Base-by-base conservation (phyloP, 2,888 invertebrate genomes). In the Scelioninae gen. 1 region DNA sequence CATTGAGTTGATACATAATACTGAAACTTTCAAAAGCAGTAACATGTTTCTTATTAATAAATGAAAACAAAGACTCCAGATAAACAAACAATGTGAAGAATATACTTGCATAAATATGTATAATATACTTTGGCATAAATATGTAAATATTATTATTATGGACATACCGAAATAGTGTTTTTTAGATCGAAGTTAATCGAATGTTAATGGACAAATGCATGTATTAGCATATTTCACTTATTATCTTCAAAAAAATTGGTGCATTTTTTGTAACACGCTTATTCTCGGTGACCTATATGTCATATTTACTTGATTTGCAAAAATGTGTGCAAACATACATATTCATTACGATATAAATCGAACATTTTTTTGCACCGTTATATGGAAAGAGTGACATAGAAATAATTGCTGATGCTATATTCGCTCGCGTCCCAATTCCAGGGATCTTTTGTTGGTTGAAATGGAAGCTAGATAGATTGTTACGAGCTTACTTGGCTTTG, bases 401-500 rank as follows among this genome's bases (percentile, higher is more conserved):
- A 79, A 79, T 65, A 68, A 74, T 83, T 62, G 79, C 76, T 76
- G 68, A 79, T 66, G 40, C 66, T 72, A 72, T 79, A 77, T 80
- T 76, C 68, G 53, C 40, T 23, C 31, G 72, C 32, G 68, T 63
- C 65, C 83, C 72, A 77, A 77, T 83, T 80, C 63, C 63, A 34
- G 10, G 32, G 34, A 80, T 71, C 77, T 74, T 84, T 84, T 78
- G 81, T 84, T 43, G 58, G 16, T 34, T 58, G 58, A 58, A 65
- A 78, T 77, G 63, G 65, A 81, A 69, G 77, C 72, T 72, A 62
- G 58, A 75, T 69, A 65, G 38, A 81, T 81, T 78, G 75, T 77
- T 66, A 68, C 71, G 47, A 76, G 79, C 95, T 94, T 92, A 97
- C 97, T 96, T 96, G 65, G 95, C 94, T 80, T 94, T 93, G 87